These are phyloP conservation scores for Fopius arisanus DNA, from an alignment of 1,140 invertebrate genomes.

Conservation along the genomic window DNA sequence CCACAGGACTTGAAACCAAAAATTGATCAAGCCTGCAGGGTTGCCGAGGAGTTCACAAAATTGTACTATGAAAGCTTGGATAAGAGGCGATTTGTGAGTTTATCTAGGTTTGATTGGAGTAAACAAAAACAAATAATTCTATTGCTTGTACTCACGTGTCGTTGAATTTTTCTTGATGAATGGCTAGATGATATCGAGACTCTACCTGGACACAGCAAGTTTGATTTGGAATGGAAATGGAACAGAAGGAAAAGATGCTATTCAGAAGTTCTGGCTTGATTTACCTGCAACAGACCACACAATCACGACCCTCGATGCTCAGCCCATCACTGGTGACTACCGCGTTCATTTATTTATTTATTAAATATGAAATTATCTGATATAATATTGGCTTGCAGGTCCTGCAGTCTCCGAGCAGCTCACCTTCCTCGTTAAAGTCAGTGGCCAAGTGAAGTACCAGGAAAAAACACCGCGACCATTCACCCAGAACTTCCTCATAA, in stretches of 20 bases:
- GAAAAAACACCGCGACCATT: slow-evolving; percentile 71
- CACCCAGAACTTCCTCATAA: slow-evolving; percentile 83
- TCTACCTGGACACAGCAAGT: slow-evolving; percentile 82
- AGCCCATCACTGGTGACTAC: slow-evolving; percentile 48
- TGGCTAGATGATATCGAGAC: slow-evolving; percentile 73
- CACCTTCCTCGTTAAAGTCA: slow-evolving; percentile 79
- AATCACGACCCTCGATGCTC: slow-evolving; percentile 78
- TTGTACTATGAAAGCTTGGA: slow-evolving; percentile 84
- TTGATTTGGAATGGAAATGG: slow-evolving; percentile 89
- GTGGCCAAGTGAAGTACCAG: slow-evolving; percentile 76
- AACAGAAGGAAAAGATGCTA: slow-evolving; percentile 74
- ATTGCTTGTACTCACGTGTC: not conserved
- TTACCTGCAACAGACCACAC: slow-evolving; percentile 77
- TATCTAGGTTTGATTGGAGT: not conserved
- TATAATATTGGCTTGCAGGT: slow-evolving; percentile 48
- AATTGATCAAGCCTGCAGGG: slow-evolving; percentile 77
- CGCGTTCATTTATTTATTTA: not conserved
- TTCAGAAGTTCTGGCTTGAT: slow-evolving; percentile 80
- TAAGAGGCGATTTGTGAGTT: slow-evolving; percentile 79
- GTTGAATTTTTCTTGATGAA: slow-evolving; percentile 20
- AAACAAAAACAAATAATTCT: too few relatives aligned
- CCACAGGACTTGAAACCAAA: slow-evolving; percentile 65
- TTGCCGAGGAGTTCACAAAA: slow-evolving; percentile 83
- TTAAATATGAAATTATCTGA: not conserved
- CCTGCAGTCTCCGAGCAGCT: slow-evolving; percentile 71